Conservation (phyloP, 2,888 invertebrate species). For the Leptinotarsa tumamoca region DNA sequence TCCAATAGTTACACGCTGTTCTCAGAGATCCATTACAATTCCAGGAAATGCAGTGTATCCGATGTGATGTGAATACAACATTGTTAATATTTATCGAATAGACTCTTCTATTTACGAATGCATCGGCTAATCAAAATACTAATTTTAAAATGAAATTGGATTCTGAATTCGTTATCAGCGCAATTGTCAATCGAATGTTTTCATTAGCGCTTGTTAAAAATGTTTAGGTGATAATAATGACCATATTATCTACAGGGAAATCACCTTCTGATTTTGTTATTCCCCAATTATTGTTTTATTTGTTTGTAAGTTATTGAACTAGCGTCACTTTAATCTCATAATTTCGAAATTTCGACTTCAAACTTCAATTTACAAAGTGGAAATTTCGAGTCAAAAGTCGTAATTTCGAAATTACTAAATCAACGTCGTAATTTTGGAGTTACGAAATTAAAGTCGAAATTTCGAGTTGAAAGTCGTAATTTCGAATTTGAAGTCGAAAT, state of each 20-base stretch:
- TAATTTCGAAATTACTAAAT: too few relatives aligned
- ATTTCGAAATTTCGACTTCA: too few relatives aligned
- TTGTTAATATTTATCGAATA: slow-evolving; percentile 51
- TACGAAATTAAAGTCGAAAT: too few relatives aligned
- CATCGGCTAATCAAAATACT: slow-evolving; percentile 54
- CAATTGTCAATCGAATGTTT: slow-evolving; percentile 36
- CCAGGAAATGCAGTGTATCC: slow-evolving; percentile 34
- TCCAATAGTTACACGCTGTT: slow-evolving; percentile 30
- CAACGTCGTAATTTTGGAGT: too few relatives aligned
- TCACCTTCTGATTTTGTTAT: not conserved
- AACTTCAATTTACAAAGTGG: too few relatives aligned
- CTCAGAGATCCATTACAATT: slow-evolving; percentile 45
- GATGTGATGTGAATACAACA: slow-evolving; percentile 47
- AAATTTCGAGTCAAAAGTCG: too few relatives aligned
- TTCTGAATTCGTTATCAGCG: slow-evolving; percentile 38
- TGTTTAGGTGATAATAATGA: not conserved
- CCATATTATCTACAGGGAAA: not conserved
- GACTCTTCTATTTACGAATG: slow-evolving; percentile 49
- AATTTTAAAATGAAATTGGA: slow-evolving; percentile 50
- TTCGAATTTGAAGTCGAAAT: too few relatives aligned
- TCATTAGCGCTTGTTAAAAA: slow-evolving; percentile 30
- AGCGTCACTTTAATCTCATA: too few relatives aligned
- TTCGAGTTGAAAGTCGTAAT: too few relatives aligned
- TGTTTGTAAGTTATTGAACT: too few relatives aligned
- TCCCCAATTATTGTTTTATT: too few relatives aligned